Percentiles rank a stretch among this genome's conserved stretches.
Evolutionary conservation across 2,888 invertebrate genomes (phyloP).

Genomic region (Enchytraeus crypticus): DNA sequence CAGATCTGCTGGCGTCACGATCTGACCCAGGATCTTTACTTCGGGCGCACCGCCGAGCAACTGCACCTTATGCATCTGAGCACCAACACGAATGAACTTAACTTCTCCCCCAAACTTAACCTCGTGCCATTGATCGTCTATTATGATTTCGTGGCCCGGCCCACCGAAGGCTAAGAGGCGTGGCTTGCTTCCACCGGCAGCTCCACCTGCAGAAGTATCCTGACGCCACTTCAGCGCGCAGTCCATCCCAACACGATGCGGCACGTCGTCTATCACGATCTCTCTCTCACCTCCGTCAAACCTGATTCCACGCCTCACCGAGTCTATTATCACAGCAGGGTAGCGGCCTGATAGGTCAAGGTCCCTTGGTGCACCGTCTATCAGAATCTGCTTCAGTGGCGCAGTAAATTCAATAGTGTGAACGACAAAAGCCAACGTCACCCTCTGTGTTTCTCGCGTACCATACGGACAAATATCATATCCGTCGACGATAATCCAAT

Average conservation of each 20-base stretch:
- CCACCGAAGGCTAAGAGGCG: slow-evolving; percentile 45
- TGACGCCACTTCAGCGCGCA: slow-evolving; percentile 47
- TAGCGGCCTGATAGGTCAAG: slow-evolving; percentile 36
- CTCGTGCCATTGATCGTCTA: slow-evolving; percentile 55
- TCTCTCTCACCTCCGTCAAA: slow-evolving; percentile 88
- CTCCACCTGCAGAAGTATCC: slow-evolving; percentile 45
- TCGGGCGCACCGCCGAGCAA: slow-evolving; percentile 79
- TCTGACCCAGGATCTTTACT: slow-evolving; percentile 64
- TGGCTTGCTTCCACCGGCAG: slow-evolving; percentile 20
- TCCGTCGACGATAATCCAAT: slow-evolving; percentile 74
- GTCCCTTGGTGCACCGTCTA: slow-evolving; percentile 50
- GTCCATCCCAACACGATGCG: slow-evolving; percentile 49
- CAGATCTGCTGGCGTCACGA: neutral
- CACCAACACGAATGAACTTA: slow-evolving; percentile 68
- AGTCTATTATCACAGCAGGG: slow-evolving; percentile 47
- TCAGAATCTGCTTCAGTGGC: slow-evolving; percentile 83
- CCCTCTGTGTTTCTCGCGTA: slow-evolving; percentile 62
- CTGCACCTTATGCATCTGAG: slow-evolving; percentile 63
- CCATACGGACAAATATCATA: slow-evolving; percentile 62
- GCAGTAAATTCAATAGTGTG: slow-evolving; percentile 70
- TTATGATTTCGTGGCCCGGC: slow-evolving; percentile 46
- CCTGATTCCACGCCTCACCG: slow-evolving; percentile 58
- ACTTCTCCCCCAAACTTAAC: slow-evolving; percentile 85
- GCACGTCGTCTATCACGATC: slow-evolving; percentile 74
- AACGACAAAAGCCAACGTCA: slow-evolving; percentile 68